Base-by-base conservation (phyloP, 30 jellyfish, hydroid and myxozoan genomes). In the Rhopilema esculentum region DNA sequence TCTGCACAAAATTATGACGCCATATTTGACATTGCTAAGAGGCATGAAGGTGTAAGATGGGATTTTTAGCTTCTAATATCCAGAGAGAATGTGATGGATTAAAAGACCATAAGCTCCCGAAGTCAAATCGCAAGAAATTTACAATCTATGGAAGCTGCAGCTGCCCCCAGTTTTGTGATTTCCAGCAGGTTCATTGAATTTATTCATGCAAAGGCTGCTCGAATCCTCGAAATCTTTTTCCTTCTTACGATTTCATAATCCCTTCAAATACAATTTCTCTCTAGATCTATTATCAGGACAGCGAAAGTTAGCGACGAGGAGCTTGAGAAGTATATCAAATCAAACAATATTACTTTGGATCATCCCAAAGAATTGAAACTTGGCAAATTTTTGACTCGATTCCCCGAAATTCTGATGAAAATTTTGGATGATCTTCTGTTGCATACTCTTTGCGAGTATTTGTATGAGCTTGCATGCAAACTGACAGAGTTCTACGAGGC, bases 401-500 rank as follows among this genome's bases (percentile, higher is more conserved):
- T 91, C 51, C 98, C 99, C 1, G 97, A 91, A 69, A 66, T 96
- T 31, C 26, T 92, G 62, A 75, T 84, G 19, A 83, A 91, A 70
- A 75, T 97, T 49, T 72, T 88, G 16, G 97, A 88, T 28, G 99
- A 96, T 30, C 90, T 91, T 4, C 63, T 91, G 65, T 26, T 92
- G 93, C 97, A 96, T 77, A 66, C 94, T 12, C 72, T 96, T 82
- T 96, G 99, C 76, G 99, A 96, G 83, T 96, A 91, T 62, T 77
- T 96, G 69, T 96, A 96, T 77, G 99, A 96, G 64, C 75, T 96
- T 28, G 97, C 98, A 0, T 69, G 95, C 85, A 88, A 96, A 25
- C 20, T 96, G 91, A 96, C 98, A 4, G 99, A 96, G 18, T 96
- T 91, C 77, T 96, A 96, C 77, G 99, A 96, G 40, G 97, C 97